These are phyloP conservation scores for Eretmocerus hayati DNA, from an alignment of 2,888 invertebrate genomes.

Conservation along the genomic window DNA sequence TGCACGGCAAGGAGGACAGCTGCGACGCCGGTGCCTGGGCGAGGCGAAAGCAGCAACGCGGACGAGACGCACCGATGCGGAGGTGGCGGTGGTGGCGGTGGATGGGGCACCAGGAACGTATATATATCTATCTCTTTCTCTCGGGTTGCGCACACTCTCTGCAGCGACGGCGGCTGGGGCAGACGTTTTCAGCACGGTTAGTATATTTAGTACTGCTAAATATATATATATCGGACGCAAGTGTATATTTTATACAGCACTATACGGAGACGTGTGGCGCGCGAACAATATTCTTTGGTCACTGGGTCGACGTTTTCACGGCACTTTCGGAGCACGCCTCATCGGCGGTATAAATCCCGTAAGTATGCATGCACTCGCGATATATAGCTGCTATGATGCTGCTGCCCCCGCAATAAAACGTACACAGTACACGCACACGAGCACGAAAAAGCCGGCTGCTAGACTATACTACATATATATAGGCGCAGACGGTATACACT, in stretches of 20 bases:
- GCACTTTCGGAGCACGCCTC: constrained; percentile 31
- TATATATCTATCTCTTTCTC: neutral
- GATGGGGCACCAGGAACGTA: neutral
- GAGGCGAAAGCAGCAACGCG: neutral
- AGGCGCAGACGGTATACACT: no score
- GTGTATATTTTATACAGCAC: no score
- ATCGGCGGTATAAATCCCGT: no score
- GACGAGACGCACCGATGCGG: neutral
- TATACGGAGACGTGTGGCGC: constrained; percentile 13
- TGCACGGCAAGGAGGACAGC: neutral
- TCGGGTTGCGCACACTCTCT: neutral
- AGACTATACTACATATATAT: no score
- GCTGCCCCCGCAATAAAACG: no score
- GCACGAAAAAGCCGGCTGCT: no score
- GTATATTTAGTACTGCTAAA: constrained; percentile 24
- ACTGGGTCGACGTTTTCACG: constrained; percentile 37
- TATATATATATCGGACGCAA: neutral
- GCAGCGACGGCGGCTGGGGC: constrained; percentile 36
- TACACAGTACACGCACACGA: no score
- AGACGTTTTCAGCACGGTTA: constrained; percentile 40
- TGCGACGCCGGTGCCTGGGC: no score
- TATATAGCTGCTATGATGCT: no score
- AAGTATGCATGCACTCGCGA: no score
- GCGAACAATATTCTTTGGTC: no score
- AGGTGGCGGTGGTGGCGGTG: no score